Conservation (phyloP, 2,113 vertebrate genomes). For the Phylloscopus trochilus region DNA sequence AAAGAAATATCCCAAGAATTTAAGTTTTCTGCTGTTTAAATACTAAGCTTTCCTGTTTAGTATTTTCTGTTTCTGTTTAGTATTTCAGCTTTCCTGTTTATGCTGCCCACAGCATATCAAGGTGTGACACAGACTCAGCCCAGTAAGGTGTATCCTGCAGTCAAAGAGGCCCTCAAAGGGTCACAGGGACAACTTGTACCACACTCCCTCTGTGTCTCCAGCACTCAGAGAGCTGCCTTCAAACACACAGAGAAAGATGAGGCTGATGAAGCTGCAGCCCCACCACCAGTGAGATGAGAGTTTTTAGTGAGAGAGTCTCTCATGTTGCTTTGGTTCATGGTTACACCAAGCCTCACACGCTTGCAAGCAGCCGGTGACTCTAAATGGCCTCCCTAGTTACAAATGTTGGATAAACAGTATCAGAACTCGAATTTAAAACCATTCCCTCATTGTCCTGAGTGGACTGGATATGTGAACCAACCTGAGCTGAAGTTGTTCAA, state of each 20-base stretch:
- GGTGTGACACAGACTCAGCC: neutral
- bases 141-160: neutral
- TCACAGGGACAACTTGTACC: neutral
- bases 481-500: neutral
- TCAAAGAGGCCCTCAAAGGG: neutral
- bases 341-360: neutral
- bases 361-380: neutral
- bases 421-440: neutral
- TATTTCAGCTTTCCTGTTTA: neutral
- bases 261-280: neutral
- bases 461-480: neutral
- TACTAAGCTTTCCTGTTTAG: neutral
- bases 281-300: neutral
- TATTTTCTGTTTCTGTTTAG: no score
- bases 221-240: neutral
- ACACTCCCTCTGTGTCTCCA: neutral
- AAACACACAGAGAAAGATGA: neutral
- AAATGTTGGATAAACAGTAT: neutral
- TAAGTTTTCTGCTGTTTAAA: neutral
- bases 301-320: neutral
- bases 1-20: neutral
- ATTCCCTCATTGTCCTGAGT: neutral
- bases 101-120: fast-evolving
- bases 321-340: neutral
- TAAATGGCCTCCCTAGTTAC: neutral